Evolutionary conservation across 1,140 invertebrate species (phyloP), one percentile per base, ranked within the genome.

Genomic region (Calephelis nemesis): DNA sequence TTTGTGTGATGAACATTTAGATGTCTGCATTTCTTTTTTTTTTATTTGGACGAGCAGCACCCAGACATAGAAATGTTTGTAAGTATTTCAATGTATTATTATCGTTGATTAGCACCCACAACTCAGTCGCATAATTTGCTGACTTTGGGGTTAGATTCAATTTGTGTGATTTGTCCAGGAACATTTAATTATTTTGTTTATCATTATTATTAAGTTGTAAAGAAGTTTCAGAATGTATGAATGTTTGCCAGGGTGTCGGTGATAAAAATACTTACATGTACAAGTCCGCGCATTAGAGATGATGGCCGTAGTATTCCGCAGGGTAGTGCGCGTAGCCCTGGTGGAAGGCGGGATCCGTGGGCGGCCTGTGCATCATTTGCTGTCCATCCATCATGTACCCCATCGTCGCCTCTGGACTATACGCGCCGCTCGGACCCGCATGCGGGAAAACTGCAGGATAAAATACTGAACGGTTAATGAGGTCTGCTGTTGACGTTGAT

Each of bases 371-470:
- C 96, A 98, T 98, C 97, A 98, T 98, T 87, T 96, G 96, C 93
- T 97, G 97, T 80, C 97, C 97, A 93, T 98, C 98, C 97, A 98
- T 98, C 97, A 98, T 98, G 94, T 98, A 98, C 81, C 97, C 96
- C 96, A 98, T 98, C 84, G 95, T 95, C 79, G 96, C 96, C 87
- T 98, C 98, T 73, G 97, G 97, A 94, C 97, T 98, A 93, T 98
- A 98, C 67, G 96, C 96, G 86, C 97, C 97, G 93, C 97, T 97
- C 90, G 97, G 97, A 93, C 96, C 96, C 94, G 96, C 96, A 93
- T 97, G 96, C 84, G 96, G 96, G 94, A 97, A 97, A 87, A 97
- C 96, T 97, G 95, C 93, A 88, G 92, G 90, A 84, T 88, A 92
- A 79, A 92, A 92, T 74, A 92, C 93, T 91, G 83, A 68, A 73